phyloP scores from a whole-genome alignment of 35 echinoderm and acorn worm species.

The Lytechinus pictus region DNA sequence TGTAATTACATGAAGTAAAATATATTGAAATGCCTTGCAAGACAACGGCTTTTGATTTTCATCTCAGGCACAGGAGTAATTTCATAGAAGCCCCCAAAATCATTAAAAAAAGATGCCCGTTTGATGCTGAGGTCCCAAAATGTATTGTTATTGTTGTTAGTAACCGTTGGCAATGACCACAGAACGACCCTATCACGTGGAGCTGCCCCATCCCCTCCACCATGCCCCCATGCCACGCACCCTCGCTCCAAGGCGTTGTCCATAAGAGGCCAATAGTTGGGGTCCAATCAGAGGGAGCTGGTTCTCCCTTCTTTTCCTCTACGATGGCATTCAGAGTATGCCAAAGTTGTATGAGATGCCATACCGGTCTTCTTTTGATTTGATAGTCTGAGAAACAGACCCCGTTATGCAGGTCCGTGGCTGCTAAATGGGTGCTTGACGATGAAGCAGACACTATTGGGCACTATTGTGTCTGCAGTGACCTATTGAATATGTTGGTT shows the following conservation, averaged over 20 bases:
- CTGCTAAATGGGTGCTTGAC: background rate
- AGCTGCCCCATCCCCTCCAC: background rate
- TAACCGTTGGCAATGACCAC: background rate
- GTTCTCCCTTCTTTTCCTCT: background rate
- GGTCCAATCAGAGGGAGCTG: background rate
- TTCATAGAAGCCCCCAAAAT: background rate
- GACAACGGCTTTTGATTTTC: too few relatives aligned
- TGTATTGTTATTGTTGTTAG: background rate
- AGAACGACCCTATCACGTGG: background rate
- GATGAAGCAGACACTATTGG: background rate
- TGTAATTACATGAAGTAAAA: too few relatives aligned
- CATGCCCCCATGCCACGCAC: background rate
- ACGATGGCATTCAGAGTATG: background rate
- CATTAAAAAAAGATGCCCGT: background rate
- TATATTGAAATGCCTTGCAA: too few relatives aligned
- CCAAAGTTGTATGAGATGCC: background rate
- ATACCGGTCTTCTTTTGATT: background rate
- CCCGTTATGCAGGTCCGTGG: background rate
- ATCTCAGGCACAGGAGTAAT: background rate
- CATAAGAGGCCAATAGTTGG: background rate
- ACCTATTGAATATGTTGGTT: too few relatives aligned
- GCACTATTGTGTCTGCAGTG: too few relatives aligned
- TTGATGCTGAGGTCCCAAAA: background rate
- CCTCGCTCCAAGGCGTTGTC: background rate
- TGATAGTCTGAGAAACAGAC: background rate